phyloP scores from a whole-genome alignment of 2,797 vertebrate species.

The Hephaestus fuliginosus region DNA sequence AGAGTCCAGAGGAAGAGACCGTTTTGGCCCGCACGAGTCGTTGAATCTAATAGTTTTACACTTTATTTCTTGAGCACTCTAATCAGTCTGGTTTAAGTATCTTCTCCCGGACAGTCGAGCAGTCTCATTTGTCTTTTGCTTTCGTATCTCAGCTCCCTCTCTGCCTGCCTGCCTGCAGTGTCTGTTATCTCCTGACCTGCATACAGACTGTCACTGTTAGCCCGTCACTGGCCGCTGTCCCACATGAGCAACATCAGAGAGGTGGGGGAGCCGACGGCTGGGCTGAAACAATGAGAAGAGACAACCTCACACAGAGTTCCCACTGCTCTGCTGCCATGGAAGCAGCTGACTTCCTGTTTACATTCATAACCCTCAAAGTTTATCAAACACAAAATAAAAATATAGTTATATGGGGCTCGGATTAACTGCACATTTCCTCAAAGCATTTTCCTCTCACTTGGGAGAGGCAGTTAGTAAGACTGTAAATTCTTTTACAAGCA shows the following conservation, averaged over 20 bases:
- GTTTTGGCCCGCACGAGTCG: background rate
- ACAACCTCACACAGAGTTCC: constrained; percentile 49
- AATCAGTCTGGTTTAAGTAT: constrained; percentile 31
- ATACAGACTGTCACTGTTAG: constrained; percentile 50
- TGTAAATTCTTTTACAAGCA: constrained; percentile 26
- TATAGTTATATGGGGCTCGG: background rate
- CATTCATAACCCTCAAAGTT: constrained; percentile 29
- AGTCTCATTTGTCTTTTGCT: constrained; percentile 21
- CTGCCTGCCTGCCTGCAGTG: constrained; percentile 39
- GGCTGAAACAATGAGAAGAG: constrained; percentile 53
- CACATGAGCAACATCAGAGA: constrained; percentile 44
- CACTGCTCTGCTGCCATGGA: constrained; percentile 37
- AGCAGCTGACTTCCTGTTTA: constrained; percentile 71
- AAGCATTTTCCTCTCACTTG: constrained; percentile 1
- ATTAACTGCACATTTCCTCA: constrained; percentile 23
- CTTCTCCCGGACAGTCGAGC: background rate
- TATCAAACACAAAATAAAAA: constrained; percentile 14
- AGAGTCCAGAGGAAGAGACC: background rate
- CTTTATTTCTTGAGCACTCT: constrained; percentile 1
- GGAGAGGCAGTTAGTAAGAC: background rate
- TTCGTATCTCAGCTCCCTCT: constrained; percentile 21
- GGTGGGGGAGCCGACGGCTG: constrained; percentile 25
- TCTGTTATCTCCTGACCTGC: constrained; percentile 66
- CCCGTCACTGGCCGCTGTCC: constrained; percentile 53
- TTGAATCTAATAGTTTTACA: background rate